A percentile compares a stretch with the other conserved stretches of the same genome.
Conservation (phyloP, 2,797 vertebrate genomes). For the Syngnathus acus region DNA sequence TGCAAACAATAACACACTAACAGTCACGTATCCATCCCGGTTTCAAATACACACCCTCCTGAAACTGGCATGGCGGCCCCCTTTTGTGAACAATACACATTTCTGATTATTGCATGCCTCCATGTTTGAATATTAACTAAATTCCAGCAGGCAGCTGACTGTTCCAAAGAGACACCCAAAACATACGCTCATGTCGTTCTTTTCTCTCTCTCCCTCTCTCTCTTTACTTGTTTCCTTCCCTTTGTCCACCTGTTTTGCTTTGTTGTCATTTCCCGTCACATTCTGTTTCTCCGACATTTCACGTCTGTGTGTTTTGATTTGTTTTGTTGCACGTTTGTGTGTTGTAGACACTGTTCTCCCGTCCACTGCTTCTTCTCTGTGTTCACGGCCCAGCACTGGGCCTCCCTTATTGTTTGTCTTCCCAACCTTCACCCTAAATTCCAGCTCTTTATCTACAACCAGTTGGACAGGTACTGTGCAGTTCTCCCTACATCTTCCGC, state of each 20-base stretch:
- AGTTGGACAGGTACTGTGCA: slow-evolving; percentile 98
- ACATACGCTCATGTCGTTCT: slow-evolving; percentile 56
- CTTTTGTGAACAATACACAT: too few relatives aligned
- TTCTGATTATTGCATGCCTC: not conserved
- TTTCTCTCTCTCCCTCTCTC: slow-evolving; percentile 56
- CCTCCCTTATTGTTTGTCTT: slow-evolving; percentile 98
- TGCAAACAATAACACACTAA: not conserved
- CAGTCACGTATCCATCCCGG: not conserved
- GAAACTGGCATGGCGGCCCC: not conserved
- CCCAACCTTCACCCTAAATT: slow-evolving; percentile 99
- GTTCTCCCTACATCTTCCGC: slow-evolving; percentile 60
- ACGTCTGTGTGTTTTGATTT: slow-evolving; percentile 60
- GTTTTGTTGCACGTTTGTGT: slow-evolving; percentile 65
- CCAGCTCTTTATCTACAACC: slow-evolving; percentile 99
- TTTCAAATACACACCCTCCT: not conserved
- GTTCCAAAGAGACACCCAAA: slow-evolving; percentile 6
- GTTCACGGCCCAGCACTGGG: slow-evolving; percentile 98
- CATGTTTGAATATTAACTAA: not conserved
- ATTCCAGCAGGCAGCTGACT: not conserved
- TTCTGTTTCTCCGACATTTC: slow-evolving; percentile 23
- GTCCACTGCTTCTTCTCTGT: slow-evolving; percentile 99
- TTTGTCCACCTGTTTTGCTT: slow-evolving; percentile 26
- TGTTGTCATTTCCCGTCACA: slow-evolving; percentile 34
- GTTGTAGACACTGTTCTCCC: slow-evolving; percentile 98
- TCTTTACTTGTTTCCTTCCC: slow-evolving; percentile 31